Conservation (phyloP, 2,888 invertebrate genomes). For the Euplagia quadripunctaria region DNA sequence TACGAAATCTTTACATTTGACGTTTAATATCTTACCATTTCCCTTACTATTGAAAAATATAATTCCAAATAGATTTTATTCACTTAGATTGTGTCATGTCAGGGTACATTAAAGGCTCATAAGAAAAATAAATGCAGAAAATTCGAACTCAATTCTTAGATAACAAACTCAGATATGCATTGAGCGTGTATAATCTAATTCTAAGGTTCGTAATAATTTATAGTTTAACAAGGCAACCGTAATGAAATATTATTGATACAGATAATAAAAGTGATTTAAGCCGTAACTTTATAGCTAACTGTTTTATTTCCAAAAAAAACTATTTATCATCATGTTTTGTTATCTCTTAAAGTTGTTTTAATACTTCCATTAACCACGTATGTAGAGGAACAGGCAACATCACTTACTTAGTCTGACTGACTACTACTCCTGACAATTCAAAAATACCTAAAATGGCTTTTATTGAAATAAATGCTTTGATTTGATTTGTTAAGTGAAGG, state of each 20-base stretch:
- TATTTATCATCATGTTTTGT: not conserved
- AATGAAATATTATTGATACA: conserved; percentile 15
- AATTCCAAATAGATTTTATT: not conserved
- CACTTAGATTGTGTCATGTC: not conserved
- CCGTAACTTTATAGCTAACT: not conserved
- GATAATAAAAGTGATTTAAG: not conserved
- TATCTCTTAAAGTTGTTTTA: not conserved
- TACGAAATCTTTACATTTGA: not conserved
- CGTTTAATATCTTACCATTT: not conserved
- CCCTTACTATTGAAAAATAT: no score
- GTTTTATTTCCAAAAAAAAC: not conserved
- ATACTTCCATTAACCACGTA: no score
- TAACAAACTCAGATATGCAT: conserved; percentile 14
- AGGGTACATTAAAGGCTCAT: not conserved
- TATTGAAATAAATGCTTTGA: no score
- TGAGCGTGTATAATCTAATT: conserved; percentile 27
- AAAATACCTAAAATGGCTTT: no score
- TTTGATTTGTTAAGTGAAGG: no score
- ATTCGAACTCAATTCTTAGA: conserved; percentile 14
- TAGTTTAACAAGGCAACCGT: conserved; percentile 19
- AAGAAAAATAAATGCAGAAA: conserved; percentile 5
- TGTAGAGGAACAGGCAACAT: no score
- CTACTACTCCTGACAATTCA: no score
- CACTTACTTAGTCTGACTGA: no score
- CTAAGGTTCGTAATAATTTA: conserved; percentile 20